Base-by-base conservation (phyloP, 2,797 vertebrate species). In the Sorex maritimensis region DNA sequence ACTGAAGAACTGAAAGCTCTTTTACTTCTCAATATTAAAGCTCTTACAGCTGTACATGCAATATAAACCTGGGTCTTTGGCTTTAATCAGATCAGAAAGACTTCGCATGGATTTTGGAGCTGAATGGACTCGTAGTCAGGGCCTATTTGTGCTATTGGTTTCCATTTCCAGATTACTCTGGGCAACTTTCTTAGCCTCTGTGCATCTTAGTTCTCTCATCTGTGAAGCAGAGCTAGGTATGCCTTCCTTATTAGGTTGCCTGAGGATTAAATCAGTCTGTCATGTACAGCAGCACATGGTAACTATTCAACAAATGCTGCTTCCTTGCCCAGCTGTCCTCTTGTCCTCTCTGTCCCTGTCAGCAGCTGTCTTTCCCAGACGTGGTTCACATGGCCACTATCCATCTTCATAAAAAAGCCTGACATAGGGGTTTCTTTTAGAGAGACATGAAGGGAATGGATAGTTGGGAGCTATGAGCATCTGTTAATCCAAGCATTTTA, bases 321-420 rank as follows among this genome's bases (percentile, higher is more conserved):
- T 26, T 91, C 81, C 88, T 84, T 65, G 44, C 74, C 86, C 96
- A 96, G 94, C 95, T 95, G 95, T 93, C 92, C 67, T 26, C 74
- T 74, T 52, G 81, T 65, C 69, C 78, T 72, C 73, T 19, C 0
- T 6, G 49, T 81, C 67, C 88, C 85, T 75, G 44, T 77, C 72
- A 80, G 38, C 96, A 95, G 88, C 94, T 95, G 95, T 55, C 78
- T 68, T 93, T 90, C 90, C 83, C 92, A 95, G 90, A 95, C 85
- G 14, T 1, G 11, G 88, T 65, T 94, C 93, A 86, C 88, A 86
- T 0, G 68, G 75, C 82, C 63, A 6, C 52, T 15, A 67, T 69
- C 73, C 89, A 23, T 72, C 80, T 65, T 75, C 41, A 68, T 65
- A 74, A 94, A 95, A 61, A 92, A 77, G 52, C 17, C 93, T 41